Conservation (phyloP, 2,113 vertebrate species). For the Gopherus evgoodei region DNA sequence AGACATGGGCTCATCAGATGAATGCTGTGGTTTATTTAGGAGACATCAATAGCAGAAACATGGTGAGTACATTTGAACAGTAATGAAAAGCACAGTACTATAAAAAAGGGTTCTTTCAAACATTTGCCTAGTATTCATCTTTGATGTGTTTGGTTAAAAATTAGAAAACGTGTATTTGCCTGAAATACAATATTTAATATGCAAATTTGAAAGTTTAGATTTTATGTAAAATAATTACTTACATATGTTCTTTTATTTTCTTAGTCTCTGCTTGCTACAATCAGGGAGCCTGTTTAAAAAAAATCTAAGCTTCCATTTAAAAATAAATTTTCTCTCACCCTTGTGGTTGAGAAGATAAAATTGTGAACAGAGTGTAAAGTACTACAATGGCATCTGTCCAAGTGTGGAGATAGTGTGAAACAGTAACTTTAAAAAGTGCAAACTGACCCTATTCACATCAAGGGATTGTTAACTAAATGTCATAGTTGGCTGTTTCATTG, state of each 20-base stretch:
- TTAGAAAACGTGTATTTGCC: neutral
- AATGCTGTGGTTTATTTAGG: conserved; percentile 97
- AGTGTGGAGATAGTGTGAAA: neutral
- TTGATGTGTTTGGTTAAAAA: neutral
- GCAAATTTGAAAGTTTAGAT: neutral
- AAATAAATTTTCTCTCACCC: neutral
- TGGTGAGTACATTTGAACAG: conserved; percentile 82
- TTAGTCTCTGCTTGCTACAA: neutral
- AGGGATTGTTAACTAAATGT: neutral
- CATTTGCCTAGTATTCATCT: neutral
- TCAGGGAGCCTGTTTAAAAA: neutral
- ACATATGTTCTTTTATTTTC: neutral
- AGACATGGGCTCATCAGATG: conserved; percentile 95
- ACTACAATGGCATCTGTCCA: neutral
- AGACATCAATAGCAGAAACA: conserved; percentile 96
- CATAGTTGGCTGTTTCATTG: neutral
- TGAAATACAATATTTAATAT: neutral
- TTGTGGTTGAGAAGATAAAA: neutral
- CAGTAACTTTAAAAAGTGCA: neutral
- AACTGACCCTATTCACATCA: neutral
- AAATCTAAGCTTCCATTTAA: neutral
- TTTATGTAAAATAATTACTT: neutral
- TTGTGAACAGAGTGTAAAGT: neutral
- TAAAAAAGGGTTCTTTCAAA: neutral
- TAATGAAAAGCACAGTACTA: neutral